Percentiles rank a stretch among this genome's conserved stretches.
phyloP scores from a whole-genome alignment of 2,113 vertebrate species.

The Cephalopholis sonnerati region DNA sequence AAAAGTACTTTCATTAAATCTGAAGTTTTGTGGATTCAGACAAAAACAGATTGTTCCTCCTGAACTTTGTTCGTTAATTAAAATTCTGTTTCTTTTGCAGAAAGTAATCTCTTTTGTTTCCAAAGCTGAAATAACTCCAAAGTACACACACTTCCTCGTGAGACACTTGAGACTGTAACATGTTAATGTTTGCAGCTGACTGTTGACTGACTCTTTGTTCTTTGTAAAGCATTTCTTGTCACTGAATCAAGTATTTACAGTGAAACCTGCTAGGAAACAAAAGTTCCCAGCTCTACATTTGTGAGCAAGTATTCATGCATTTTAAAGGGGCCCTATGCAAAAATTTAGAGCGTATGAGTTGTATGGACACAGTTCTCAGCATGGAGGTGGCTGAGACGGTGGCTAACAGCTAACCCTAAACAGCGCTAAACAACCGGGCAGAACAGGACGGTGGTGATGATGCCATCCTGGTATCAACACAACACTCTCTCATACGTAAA shows the following conservation, averaged over 20 bases:
- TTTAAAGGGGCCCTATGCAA: neutral
- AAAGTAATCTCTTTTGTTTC: slow-evolving; percentile 11
- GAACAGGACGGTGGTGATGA: too few species aligned
- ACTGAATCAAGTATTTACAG: neutral
- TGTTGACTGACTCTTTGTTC: slow-evolving; percentile 9
- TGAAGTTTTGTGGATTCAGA: neutral
- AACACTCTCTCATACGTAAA: too few species aligned
- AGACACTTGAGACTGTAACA: neutral
- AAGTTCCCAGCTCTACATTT: neutral
- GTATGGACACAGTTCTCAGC: too few species aligned
- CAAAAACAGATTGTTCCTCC: neutral
- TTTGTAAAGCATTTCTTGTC: neutral
- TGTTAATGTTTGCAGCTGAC: neutral
- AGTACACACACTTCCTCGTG: neutral
- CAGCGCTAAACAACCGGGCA: too few species aligned
- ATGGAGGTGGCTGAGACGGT: too few species aligned
- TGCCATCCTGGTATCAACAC: too few species aligned
- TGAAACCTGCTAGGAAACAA: neutral
- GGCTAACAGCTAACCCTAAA: too few species aligned
- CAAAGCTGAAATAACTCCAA: slow-evolving; percentile 1
- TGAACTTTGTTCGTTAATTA: slow-evolving; percentile 19
- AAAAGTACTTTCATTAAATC: slow-evolving; percentile 10
- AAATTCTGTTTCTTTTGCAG: neutral
- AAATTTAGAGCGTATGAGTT: too few species aligned
- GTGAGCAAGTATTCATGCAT: neutral